A percentile compares a stretch with the other conserved stretches of the same genome.
Conservation (phyloP, 2,797 vertebrate species). For the Potorous gilbertii region DNA sequence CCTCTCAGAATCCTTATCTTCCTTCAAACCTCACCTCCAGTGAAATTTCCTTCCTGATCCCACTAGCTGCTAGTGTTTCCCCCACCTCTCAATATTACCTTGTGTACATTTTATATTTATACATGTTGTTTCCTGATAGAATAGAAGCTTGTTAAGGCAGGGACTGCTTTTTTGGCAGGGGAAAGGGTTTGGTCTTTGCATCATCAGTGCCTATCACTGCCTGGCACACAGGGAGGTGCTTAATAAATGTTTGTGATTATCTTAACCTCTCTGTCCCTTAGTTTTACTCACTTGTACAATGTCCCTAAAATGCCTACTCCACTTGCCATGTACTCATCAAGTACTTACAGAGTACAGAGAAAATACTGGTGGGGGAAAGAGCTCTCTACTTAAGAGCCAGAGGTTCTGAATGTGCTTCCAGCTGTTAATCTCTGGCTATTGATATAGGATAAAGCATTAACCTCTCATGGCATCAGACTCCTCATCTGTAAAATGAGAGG, state of each 20-base stretch:
- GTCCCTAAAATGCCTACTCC: background rate
- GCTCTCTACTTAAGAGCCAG: background rate
- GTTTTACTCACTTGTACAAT: background rate
- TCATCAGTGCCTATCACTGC: background rate
- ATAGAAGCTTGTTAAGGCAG: background rate
- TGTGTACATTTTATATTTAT: background rate
- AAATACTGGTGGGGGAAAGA: background rate
- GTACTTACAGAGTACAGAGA: background rate
- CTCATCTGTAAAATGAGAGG: background rate
- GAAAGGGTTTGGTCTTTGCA: background rate
- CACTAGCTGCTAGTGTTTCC: background rate
- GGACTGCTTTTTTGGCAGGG: background rate
- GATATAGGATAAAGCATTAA: background rate
- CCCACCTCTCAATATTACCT: background rate
- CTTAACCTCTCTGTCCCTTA: background rate
- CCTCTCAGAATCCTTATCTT: background rate
- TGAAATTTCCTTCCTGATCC: background rate
- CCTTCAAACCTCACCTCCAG: background rate
- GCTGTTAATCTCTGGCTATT: background rate
- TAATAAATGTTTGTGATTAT: constrained; percentile 18
- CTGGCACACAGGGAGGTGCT: background rate
- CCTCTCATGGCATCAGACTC: background rate
- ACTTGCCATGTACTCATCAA: background rate
- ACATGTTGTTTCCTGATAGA: background rate
- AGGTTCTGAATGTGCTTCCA: background rate